Evolutionary conservation across 2,797 vertebrate species (phyloP), one percentile per base, ranked within the genome.

Genomic region (Takifugu ocellatus): DNA sequence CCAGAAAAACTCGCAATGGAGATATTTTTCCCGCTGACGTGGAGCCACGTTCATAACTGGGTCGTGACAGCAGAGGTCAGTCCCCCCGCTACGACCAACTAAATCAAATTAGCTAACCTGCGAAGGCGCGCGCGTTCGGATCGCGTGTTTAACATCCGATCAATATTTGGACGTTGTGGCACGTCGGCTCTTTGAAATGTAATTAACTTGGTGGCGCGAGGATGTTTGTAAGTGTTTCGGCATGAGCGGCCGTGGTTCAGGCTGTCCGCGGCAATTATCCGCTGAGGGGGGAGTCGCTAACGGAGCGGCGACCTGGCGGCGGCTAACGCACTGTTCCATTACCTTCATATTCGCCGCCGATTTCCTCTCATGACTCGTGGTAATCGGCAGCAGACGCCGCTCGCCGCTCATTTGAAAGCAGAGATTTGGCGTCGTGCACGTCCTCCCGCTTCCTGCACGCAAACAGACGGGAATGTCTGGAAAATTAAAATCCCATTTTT

Each of bases 211-310:
- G 68, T 76, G 84, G 84, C 78, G 74, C 61, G 72, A 61, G 66
- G 77, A 83, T 76, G 85, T 85, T 75, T 88, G 88, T 82, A 85
- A 88, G 82, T 75, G 78, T 85, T 88, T 87, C 80, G 46, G 82
- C 77, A 78, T 83, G 81, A 90, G 87, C 73, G 64, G 83, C 84
- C 84, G 80, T 83, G 76, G 88, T 89, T 90, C 88, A 83, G 83
- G 79, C 84, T 91, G 87, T 91, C 88, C 81, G 74, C 71, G 78
- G 76, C 84, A 88, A 90, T 91, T 89, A 91, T 83, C 82, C 79
- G 74, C 75, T 52, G 70, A 79, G 61, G 75, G 75, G 78, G 79
- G 79, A 75, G 79, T 64, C 75, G 79, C 80, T 82, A 87, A 84
- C 77, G 81, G 73, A 89, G 83, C 82, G 73, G 78, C 84, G 84